A percentile compares a stretch with the other conserved stretches of the same genome.
Conservation (phyloP, 2,888 invertebrate genomes). For the Leuctra nigra region DNA sequence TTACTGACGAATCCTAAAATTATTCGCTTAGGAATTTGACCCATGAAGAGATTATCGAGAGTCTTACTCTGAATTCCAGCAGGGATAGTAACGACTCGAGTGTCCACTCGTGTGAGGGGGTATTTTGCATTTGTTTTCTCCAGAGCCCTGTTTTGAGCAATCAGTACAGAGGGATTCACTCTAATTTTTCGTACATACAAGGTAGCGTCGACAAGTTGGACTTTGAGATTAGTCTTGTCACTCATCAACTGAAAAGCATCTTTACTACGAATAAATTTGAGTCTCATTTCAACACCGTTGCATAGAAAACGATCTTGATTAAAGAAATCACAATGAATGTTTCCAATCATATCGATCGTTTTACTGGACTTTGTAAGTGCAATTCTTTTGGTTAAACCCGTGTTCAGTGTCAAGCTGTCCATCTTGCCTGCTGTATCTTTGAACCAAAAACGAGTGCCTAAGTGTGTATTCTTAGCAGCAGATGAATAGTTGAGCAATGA, state of each 20-base stretch:
- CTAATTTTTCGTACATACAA: conserved; percentile 31
- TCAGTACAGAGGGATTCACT: conserved; percentile 30
- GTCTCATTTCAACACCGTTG: conserved; percentile 30
- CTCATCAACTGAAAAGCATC: conserved; percentile 28
- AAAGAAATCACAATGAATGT: conserved; percentile 9
- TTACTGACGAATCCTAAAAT: conserved; percentile 24
- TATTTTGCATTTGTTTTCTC: conserved; percentile 31
- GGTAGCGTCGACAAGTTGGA: conserved; percentile 29
- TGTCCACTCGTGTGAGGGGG: conserved; percentile 29
- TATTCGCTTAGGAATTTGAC: conserved; percentile 24
- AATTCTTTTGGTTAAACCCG: conserved; percentile 11
- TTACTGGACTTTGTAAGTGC: not conserved
- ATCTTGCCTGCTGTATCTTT: conserved; percentile 25
- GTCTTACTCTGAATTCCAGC: conserved; percentile 21
- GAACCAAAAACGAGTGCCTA: conserved; percentile 27
- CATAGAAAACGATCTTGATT: not conserved
- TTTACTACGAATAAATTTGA: conserved; percentile 28
- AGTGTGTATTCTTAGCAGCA: conserved; percentile 29
- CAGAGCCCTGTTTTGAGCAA: conserved; percentile 31
- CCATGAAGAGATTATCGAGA: conserved; percentile 25
- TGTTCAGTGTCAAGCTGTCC: conserved; percentile 18
- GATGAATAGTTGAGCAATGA: conserved; percentile 30
- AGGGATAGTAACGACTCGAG: conserved; percentile 29
- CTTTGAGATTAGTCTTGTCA: conserved; percentile 18
- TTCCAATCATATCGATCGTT: conserved; percentile 12